Conservation (phyloP, 2,888 invertebrate species). For the Ferrisia virgata region DNA sequence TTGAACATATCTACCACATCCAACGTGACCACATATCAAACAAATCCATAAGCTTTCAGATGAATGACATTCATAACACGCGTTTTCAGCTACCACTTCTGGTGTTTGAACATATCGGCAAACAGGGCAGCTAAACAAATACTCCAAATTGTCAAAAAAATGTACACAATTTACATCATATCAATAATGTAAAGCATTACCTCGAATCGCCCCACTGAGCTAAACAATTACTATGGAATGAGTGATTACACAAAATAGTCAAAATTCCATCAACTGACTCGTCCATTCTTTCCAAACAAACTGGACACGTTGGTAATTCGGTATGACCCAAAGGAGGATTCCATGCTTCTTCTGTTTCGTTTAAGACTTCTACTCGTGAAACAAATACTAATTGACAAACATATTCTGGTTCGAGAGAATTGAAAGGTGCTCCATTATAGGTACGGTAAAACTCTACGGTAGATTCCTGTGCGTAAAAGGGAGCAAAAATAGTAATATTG, state of each 20-base stretch:
- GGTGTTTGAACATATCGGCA: conserved; percentile 88
- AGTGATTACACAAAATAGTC: conserved; percentile 96
- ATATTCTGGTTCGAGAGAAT: conserved; percentile 86
- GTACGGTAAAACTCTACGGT: conserved; percentile 89
- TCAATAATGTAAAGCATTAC: conserved; percentile 51
- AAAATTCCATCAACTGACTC: conserved; percentile 97
- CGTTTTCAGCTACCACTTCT: conserved; percentile 68
- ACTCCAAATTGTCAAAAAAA: background rate
- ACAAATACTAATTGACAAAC: conserved; percentile 95
- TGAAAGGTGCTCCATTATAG: conserved; percentile 90
- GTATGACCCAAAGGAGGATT: conserved; percentile 76
- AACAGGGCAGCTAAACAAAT: conserved; percentile 79
- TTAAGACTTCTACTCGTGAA: conserved; percentile 80
- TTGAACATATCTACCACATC: conserved; percentile 86
- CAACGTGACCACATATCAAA: conserved; percentile 95
- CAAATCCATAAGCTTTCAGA: conserved; percentile 95
- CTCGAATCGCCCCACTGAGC: conserved; percentile 92
- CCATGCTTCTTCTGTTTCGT: conserved; percentile 63
- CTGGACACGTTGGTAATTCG: conserved; percentile 95
- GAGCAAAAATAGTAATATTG: too few relatives aligned
- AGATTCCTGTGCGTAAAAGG: conserved; percentile 59
- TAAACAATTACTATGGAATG: conserved; percentile 93
- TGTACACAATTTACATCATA: background rate
- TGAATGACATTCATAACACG: conserved; percentile 67
- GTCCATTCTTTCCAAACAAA: conserved; percentile 95